Base-by-base conservation (phyloP, 2,888 invertebrate species). In the Caenorhabditis panamensis region DNA sequence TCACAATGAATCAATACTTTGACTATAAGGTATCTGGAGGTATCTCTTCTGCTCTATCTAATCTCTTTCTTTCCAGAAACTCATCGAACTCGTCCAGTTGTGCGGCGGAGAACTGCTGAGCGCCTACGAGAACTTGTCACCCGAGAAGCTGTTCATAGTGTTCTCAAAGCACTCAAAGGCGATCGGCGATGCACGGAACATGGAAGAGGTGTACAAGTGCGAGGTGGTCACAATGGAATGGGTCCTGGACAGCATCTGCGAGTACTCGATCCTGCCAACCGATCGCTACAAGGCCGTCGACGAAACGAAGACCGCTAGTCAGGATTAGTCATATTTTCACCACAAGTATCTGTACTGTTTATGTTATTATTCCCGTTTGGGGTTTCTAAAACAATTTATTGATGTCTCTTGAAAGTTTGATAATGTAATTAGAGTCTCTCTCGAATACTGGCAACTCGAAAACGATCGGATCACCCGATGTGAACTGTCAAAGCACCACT, bases 191-290 rank as follows among this genome's bases (percentile, higher is more conserved):
- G 56, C 77, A 1, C 24, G 18, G 6, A 31, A 64, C 11, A 77
- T 73, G 64, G 68, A 77, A 31, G 16, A 63, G 13, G 20, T 56
- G 24, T 72, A 76, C 44, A 62, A 72, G 9, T 79, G 71, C 22
- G 41, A 64, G 22, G 81, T 72, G 16, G 63, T 81, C 18, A 72
- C 72, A 4, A 66, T 61, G 53, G 81, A 81, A 58, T 81, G 72
- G 76, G 62, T 81, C 1, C 9, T 81, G 62, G 81, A 81, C 53
- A 67, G 72, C 49, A 76, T 81, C 66, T 53, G 67, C 49, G 81
- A 81, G 36, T 81, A 72, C 63, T 44, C 53, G 36, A 37, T 68
- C 2, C 64, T 79, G 4, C 73, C 79, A 3, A 63, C 56, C 0
- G 47, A 62, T 13, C 13, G 44, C 1, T 79, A 79, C 56, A 41